Percentiles rank a stretch among this genome's conserved stretches.
These are phyloP conservation scores for Operophtera brumata DNA, from an alignment of 2,888 invertebrate species.

Conservation along the genomic window DNA sequence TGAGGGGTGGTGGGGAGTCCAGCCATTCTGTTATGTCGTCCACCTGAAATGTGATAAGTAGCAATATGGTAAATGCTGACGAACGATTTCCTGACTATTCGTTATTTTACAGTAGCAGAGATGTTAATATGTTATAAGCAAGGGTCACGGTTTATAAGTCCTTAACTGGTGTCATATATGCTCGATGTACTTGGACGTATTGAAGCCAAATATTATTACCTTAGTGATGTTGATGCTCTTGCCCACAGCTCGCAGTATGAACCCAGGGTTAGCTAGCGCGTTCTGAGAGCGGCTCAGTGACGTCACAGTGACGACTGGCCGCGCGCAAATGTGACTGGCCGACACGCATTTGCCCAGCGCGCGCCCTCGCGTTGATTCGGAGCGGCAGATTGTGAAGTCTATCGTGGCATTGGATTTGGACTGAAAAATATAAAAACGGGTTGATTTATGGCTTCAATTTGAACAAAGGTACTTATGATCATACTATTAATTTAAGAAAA, in stretches of 20 bases:
- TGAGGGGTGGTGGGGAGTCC: conserved; percentile 61
- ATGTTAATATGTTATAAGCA: too few species aligned
- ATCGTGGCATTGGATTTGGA: conserved; percentile 49
- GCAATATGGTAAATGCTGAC: too few species aligned
- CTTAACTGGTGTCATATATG: too few species aligned
- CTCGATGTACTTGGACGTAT: too few species aligned
- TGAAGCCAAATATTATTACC: conserved; percentile 42
- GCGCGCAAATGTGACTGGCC: conserved; percentile 57
- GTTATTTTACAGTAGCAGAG: too few species aligned
- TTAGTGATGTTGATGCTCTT: conserved; percentile 64
- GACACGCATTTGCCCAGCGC: conserved; percentile 74
- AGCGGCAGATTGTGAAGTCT: conserved; percentile 10
- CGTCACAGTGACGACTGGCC: conserved; percentile 29
- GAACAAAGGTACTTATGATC: too few species aligned
- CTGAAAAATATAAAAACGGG: conserved; percentile 42
- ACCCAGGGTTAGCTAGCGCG: conserved; percentile 62
- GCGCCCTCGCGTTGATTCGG: conserved; percentile 26
- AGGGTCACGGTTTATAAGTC: too few species aligned
- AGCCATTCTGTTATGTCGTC: conserved; percentile 73
- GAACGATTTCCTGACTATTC: too few species aligned
- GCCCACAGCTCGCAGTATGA: conserved; percentile 61
- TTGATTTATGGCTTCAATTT: too few species aligned
- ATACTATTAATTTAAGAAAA: too few species aligned
- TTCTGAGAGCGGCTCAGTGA: conserved; percentile 36
- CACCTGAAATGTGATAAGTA: conserved; percentile 48